These are phyloP conservation scores for Orthosia gothica DNA, from an alignment of 2,888 invertebrate genomes.

Conservation along the genomic window DNA sequence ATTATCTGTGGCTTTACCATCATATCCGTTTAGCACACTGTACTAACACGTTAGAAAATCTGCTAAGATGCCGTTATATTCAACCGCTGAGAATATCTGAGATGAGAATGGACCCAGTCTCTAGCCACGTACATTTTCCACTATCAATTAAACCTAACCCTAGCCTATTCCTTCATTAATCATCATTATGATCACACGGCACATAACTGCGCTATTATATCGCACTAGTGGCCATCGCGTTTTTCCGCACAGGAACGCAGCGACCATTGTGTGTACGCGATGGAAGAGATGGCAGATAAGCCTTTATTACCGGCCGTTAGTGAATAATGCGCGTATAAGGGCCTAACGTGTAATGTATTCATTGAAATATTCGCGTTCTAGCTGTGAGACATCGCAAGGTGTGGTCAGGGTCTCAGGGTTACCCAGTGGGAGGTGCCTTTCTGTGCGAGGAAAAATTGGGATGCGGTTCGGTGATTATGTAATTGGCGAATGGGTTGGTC, in stretches of 20 bases:
- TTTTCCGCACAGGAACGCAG: conserved; percentile 58
- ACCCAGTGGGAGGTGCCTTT: conserved; percentile 6
- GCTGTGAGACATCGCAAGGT: conserved; percentile 49
- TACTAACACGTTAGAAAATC: not conserved
- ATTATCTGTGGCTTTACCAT: too few relatives aligned
- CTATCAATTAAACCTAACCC: conserved; percentile 36
- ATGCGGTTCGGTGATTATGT: not conserved
- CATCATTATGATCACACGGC: conserved; percentile 52
- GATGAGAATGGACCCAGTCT: conserved; percentile 4
- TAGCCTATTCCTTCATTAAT: conserved; percentile 40
- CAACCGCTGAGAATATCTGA: conserved; percentile 7
- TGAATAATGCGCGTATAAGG: conserved; percentile 68
- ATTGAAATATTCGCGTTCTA: conserved; percentile 66
- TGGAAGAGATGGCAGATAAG: conserved; percentile 63
- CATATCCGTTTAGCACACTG: not conserved
- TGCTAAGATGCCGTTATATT: not conserved
- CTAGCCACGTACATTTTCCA: not conserved
- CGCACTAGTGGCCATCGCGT: conserved; percentile 50
- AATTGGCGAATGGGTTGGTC: too few relatives aligned
- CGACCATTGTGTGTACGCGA: conserved; percentile 62
- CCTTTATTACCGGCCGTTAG: conserved; percentile 71
- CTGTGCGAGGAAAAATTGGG: not conserved
- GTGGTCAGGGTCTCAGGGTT: conserved; percentile 54
- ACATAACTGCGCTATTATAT: conserved; percentile 50
- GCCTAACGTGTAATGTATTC: conserved; percentile 62